Evolutionary conservation across 1,140 invertebrate genomes (phyloP), one percentile per base, ranked within the genome.

Genomic region (Pogonus chalceus): DNA sequence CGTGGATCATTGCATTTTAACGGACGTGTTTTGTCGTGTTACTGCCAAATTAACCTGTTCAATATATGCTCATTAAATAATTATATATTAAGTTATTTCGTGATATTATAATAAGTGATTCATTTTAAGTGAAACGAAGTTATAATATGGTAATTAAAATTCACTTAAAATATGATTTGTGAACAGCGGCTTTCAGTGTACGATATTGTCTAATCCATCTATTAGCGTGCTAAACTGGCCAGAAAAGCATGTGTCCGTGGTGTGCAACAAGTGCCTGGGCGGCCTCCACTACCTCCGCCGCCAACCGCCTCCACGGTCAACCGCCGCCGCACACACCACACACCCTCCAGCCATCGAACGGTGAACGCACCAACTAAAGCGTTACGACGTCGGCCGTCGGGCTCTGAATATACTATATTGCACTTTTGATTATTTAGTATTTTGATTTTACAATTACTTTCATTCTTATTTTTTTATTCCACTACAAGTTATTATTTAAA

Each of bases 201-300:
- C 7, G 4, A 14, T 4, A 7, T 31, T 31, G 26, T 31, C 26
- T 31, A 31, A 31, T 31, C 4, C 26, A 31, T 31, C 26, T 31
- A 31, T 31, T 31, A 31, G 26, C 26, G 26, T 31, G 14, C 26
- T 43, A 12, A 43, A 43, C 37, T 43, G 18, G 37, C 18, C 37
- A 18, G 37, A 43, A 43, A 43, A 43, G 9, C 9, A 12, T 43
- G 37, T 43, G 37, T 43, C 37, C 18, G 18, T n/a, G n/a, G n/a
- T 43, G 18, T 43, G 37, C 37, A 43, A 43, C 37, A 43, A 43
- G 37, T 43, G 37, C 37, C n/a, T n/a, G n/a, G n/a, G n/a, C n/a
- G n/a, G n/a, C n/a, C n/a, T 43, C 18, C 26, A 31, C 7, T 31
- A 14, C 26, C 14, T 31, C 26, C 7, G 26, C 14, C 26, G 26